Base-by-base conservation (phyloP, 2,888 invertebrate species). In the Latrodectus elegans region DNA sequence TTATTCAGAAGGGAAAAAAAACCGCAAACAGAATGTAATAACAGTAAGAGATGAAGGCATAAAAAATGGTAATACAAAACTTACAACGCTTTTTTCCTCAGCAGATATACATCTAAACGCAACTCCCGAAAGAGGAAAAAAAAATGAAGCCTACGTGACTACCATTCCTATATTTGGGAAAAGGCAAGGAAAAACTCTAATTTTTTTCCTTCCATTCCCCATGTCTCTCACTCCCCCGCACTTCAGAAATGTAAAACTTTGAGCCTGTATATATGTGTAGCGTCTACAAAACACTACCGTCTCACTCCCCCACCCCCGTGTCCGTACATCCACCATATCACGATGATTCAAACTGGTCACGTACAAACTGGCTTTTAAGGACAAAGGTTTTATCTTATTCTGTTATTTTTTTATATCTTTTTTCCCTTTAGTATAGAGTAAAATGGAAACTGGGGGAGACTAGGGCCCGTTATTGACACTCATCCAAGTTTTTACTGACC, bases 401-500 rank as follows among this genome's bases (percentile, higher is more conserved):
- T 52, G 17, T 67, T 75, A 22, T 52, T 17, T 71, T 49, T 79
- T 52, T 17, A 70, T 55, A 71, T 49, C 49, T 80, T 22, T 15
- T n/a, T 80, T 80, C 60, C 14, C 15, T 71, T 12, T 71, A 26
- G 64, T 17, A 55, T 1, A 15, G 22, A 22, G 17, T 10, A 64
- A 81, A 67, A 67, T n/a, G 67, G 49, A 68, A 73, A 67, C 53
- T 22, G 73, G 74, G 67, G 51, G 65, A 65, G 22, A 51, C 77
- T 77, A 15, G 84, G 38, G 77, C 72, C 84, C 26, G 65, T 84
- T 84, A 84, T 84, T 84, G 84, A 84, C 77, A 84, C 72, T 65
- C 84, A 84, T 84, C 77, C 84, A 84, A 77, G 84, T 84, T 84
- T 80, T 84, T 84, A 84, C 84, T 84, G 84, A 84, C 84, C 84